phyloP scores from a whole-genome alignment of 2,113 vertebrate genomes.

The Tragelaphus imberbis region DNA sequence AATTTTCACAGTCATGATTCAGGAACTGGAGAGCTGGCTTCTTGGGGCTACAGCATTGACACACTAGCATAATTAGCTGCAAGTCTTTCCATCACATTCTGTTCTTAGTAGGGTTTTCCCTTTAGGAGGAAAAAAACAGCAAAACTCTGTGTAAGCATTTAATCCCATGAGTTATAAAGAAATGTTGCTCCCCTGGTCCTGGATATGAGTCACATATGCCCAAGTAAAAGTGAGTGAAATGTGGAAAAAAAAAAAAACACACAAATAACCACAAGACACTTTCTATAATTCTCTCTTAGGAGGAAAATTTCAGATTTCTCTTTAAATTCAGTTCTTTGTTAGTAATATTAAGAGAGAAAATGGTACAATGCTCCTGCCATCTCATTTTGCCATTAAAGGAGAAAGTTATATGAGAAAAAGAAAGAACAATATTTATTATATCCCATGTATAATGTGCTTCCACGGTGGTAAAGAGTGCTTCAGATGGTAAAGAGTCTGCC shows the following conservation, averaged over 20 bases:
- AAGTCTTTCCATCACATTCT: background rate
- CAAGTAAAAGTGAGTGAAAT: constrained; percentile 3
- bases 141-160: background rate
- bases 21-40: background rate
- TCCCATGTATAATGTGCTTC: background rate
- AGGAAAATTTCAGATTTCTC: background rate
- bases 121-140: background rate
- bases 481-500: background rate
- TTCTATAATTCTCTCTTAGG: background rate
- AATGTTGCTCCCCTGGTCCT: background rate
- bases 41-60: background rate
- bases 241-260: background rate
- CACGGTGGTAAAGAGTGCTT: background rate
- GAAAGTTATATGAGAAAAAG: background rate
- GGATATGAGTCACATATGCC: background rate
- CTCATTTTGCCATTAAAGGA: background rate
- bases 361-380: background rate
- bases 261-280: background rate
- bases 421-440: background rate
- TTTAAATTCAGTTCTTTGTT: constrained; percentile 20
- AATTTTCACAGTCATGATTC: constrained; percentile 28
- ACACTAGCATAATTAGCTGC: background rate
- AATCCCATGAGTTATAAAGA: background rate
- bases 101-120: background rate
- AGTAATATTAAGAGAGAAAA: background rate